Evolutionary conservation across 2,888 invertebrate species (phyloP).

Genomic region (Lasioglossum villosulum): DNA sequence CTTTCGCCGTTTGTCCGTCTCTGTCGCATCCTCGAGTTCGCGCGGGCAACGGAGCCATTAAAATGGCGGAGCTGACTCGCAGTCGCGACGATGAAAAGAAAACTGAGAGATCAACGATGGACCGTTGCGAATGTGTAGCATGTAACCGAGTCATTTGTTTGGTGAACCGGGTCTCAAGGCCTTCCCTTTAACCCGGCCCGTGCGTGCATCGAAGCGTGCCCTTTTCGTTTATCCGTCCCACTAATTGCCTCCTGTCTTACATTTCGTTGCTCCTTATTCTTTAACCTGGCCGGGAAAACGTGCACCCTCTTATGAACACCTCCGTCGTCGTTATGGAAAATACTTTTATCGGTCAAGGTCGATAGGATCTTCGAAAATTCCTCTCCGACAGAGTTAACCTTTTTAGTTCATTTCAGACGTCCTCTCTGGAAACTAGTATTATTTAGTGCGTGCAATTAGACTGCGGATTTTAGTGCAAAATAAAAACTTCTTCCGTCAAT

Average conservation of each 20-base stretch:
- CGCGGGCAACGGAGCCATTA: constrained; percentile 70
- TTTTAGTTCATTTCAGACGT: neutral
- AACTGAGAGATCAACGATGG: constrained; percentile 55
- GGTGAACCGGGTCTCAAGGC: constrained; percentile 71
- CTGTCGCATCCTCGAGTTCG: constrained; percentile 46
- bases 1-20: constrained; percentile 60
- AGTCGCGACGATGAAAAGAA: constrained; percentile 48
- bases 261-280: constrained; percentile 44
- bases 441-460: too few relatives aligned
- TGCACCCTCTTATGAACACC: constrained; percentile 30
- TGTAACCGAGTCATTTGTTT: constrained; percentile 80
- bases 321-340: constrained; percentile 19
- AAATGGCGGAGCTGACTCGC: constrained; percentile 62
- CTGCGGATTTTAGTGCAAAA: too few relatives aligned
- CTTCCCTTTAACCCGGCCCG: constrained; percentile 19
- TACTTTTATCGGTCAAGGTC: constrained; percentile 16
- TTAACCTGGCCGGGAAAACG: constrained; percentile 17
- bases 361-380: neutral
- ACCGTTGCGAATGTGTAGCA: constrained; percentile 52
- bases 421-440: too few relatives aligned
- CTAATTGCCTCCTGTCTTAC: constrained; percentile 64
- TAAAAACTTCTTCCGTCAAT: too few relatives aligned
- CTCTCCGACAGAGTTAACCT: neutral
- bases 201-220: constrained; percentile 45
- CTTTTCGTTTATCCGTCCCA: constrained; percentile 41